These are phyloP conservation scores for Drosophila mayri DNA, from an alignment of 1,140 invertebrate genomes.

Conservation along the genomic window DNA sequence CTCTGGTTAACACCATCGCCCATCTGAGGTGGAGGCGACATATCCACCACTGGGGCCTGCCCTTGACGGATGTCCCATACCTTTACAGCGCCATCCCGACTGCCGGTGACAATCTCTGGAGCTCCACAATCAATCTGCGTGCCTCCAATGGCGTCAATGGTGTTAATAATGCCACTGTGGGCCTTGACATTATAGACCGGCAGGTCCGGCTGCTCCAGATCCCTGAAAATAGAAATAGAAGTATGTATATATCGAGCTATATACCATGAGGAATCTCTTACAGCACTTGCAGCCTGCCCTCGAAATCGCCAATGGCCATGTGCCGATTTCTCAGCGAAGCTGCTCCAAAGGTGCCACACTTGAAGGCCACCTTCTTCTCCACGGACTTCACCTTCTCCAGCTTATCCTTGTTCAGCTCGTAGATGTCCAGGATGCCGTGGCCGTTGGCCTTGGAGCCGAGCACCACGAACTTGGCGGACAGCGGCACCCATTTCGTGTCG, in stretches of 20 bases:
- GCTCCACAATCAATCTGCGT: conserved; percentile 93
- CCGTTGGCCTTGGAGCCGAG: conserved; percentile 94
- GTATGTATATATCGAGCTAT: neutral
- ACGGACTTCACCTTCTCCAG: conserved; percentile 90
- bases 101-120: conserved; percentile 97
- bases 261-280: conserved; percentile 72
- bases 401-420: conserved; percentile 91
- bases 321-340: conserved; percentile 91
- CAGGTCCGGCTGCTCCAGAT: conserved; percentile 89
- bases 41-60: conserved; percentile 94
- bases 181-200: conserved; percentile 93
- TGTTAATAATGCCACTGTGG: conserved; percentile 95
- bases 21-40: conserved; percentile 89
- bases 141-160: conserved; percentile 97
- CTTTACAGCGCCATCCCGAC: conserved; percentile 96
- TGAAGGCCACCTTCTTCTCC: conserved; percentile 93
- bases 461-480: conserved; percentile 95
- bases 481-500: conserved; percentile 97
- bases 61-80: conserved; percentile 98
- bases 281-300: conserved; percentile 94
- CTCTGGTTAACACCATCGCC: conserved; percentile 87
- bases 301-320: conserved; percentile 96
- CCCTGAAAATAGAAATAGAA: conserved; percentile 86
- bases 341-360: conserved; percentile 97
- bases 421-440: conserved; percentile 94